Conservation (phyloP, 2,113 vertebrate genomes). For the Alexandromys fortis region DNA sequence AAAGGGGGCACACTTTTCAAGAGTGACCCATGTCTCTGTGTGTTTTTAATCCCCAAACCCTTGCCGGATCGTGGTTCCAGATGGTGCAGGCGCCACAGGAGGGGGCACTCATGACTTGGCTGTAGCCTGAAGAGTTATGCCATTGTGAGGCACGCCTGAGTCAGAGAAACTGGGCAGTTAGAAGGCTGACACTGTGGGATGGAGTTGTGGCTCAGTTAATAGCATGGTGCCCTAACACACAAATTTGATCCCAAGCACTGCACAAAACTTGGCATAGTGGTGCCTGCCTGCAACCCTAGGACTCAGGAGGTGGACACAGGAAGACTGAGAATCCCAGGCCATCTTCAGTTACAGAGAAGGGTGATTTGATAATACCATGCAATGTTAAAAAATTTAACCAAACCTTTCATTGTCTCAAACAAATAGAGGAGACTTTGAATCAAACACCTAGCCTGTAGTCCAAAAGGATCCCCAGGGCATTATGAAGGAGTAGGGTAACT, state of each 20-base stretch:
- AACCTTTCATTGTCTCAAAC: background rate
- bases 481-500: constrained; percentile 31
- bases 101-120: background rate
- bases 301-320: background rate
- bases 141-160: background rate
- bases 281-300: background rate
- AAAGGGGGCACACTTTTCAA: too few species aligned
- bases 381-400: background rate
- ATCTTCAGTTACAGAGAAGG: background rate
- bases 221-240: background rate
- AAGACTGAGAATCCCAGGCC: background rate
- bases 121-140: background rate
- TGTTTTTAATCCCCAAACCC: too few species aligned
- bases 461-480: constrained; percentile 37
- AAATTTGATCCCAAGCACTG: background rate
- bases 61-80: too few species aligned
- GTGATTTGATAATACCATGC: too few species aligned
- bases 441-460: background rate
- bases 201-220: background rate
- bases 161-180: background rate
- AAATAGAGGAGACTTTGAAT: constrained; percentile 36
- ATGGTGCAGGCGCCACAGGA: too few species aligned
- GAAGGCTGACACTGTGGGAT: background rate
- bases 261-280: background rate
- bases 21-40: too few species aligned